Percentiles rank a stretch among this genome's conserved stretches.
Evolutionary conservation across 2,888 invertebrate species (phyloP).

Genomic region (Syrista parreyssii): DNA sequence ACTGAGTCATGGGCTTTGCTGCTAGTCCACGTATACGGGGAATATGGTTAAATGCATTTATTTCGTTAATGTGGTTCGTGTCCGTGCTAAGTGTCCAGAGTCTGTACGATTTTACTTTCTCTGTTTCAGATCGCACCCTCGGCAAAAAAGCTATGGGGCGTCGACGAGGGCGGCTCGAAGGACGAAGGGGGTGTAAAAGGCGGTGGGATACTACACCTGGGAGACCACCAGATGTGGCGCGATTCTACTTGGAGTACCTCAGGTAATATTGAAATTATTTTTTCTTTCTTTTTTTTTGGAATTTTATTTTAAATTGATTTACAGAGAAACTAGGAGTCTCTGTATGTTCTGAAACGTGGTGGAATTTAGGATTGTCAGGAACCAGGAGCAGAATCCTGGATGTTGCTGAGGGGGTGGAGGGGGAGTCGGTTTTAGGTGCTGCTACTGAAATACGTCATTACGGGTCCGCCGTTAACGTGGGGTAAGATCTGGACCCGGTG

Average conservation of each 20-base stretch:
- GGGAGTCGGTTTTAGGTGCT: neutral
- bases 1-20: neutral
- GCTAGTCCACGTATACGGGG: too few species aligned
- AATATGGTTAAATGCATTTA: too few species aligned
- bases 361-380: too few species aligned
- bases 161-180: slow-evolving; percentile 69
- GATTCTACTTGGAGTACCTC: slow-evolving; percentile 94
- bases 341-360: too few species aligned
- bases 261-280: slow-evolving; percentile 69
- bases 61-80: too few species aligned
- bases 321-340: too few species aligned
- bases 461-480: neutral
- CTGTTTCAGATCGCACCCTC: slow-evolving; percentile 87
- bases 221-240: slow-evolving; percentile 90
- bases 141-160: slow-evolving; percentile 91
- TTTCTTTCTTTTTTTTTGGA: slow-evolving; percentile 9
- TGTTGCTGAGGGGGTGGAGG: too few species aligned
- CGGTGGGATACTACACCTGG: slow-evolving; percentile 82
- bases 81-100: too few species aligned
- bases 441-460: slow-evolving; percentile 1
- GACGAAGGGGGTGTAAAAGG: slow-evolving; percentile 78
- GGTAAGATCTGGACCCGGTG: too few species aligned
- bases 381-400: too few species aligned
- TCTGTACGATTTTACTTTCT: neutral
- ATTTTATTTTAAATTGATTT: too few species aligned